A percentile compares a stretch with the other conserved stretches of the same genome.
Conservation (phyloP, 2,113 vertebrate genomes). For the Epinephelus moara region DNA sequence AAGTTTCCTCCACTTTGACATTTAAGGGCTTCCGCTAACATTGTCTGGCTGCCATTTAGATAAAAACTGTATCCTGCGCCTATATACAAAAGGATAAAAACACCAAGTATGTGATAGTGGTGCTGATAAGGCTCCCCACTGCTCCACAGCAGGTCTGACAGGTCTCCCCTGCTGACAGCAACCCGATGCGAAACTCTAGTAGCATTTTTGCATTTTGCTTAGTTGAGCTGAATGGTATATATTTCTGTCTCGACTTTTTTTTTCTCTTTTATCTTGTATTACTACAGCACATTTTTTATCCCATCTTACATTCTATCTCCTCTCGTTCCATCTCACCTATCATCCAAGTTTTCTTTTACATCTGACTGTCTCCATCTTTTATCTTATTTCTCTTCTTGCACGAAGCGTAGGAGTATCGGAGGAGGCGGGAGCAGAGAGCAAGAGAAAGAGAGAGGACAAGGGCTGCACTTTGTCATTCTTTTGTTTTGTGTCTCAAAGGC, state of each 20-base stretch:
- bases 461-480: constrained; percentile 57
- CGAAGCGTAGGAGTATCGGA: constrained; percentile 11
- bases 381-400: neutral
- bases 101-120: neutral
- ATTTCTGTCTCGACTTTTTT: constrained; percentile 8
- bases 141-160: constrained; percentile 19
- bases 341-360: constrained; percentile 10
- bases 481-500: constrained; percentile 58
- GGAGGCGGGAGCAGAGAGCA: constrained; percentile 26
- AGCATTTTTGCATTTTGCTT: constrained; percentile 21
- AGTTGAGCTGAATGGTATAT: constrained; percentile 7
- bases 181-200: constrained; percentile 11
- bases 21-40: constrained; percentile 28
- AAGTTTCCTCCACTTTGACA: constrained; percentile 30
- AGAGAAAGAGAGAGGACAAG: constrained; percentile 41
- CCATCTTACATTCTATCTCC: constrained; percentile 8
- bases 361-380: constrained; percentile 15
- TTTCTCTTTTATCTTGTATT: constrained; percentile 3
- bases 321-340: constrained; percentile 5
- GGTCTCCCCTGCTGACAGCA: constrained; percentile 20
- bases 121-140: constrained; percentile 11
- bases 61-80: neutral
- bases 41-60: constrained; percentile 28
- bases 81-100: constrained; percentile 19
- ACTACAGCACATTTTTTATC: neutral